These are phyloP conservation scores for Brachyptera putata DNA, from an alignment of 2,888 invertebrate genomes.

Conservation along the genomic window DNA sequence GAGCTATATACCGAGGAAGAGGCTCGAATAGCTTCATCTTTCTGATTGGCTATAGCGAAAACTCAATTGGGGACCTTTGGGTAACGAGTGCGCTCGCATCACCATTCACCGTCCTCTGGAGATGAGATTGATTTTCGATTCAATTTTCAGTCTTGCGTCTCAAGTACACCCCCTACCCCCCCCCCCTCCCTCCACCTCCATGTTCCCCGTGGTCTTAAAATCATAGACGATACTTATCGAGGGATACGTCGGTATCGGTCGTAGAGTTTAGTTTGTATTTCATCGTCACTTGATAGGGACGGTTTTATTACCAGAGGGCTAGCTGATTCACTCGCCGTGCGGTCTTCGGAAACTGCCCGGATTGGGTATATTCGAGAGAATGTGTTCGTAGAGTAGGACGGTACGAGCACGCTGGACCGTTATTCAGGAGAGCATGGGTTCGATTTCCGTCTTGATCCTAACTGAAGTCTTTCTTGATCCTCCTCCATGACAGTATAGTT, in stretches of 20 bases:
- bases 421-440: too few relatives aligned
- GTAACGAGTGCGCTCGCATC: conserved; percentile 10
- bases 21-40: not conserved
- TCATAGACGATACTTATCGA: not conserved
- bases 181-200: not conserved
- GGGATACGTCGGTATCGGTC: not conserved
- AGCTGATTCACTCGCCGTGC: not conserved
- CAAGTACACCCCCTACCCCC: conserved; percentile 17
- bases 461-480: too few relatives aligned
- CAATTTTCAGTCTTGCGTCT: conserved; percentile 29
- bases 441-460: too few relatives aligned
- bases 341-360: too few relatives aligned
- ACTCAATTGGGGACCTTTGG: conserved; percentile 25
- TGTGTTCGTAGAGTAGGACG: too few relatives aligned
- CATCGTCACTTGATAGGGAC: conserved; percentile 13
- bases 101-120: conserved; percentile 16
- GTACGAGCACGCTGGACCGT: too few relatives aligned
- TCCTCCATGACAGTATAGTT: too few relatives aligned
- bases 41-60: conserved; percentile 18
- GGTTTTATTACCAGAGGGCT: conserved; percentile 5
- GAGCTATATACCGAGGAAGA: not conserved
- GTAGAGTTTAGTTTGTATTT: conserved; percentile 8
- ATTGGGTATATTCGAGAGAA: too few relatives aligned
- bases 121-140: conserved; percentile 31
- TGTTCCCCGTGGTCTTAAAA: conserved; percentile 13